A percentile compares a stretch with the other conserved stretches of the same genome.
Evolutionary conservation across 2,113 vertebrate species (phyloP).

Genomic region (Pygathrix nemaeus): DNA sequence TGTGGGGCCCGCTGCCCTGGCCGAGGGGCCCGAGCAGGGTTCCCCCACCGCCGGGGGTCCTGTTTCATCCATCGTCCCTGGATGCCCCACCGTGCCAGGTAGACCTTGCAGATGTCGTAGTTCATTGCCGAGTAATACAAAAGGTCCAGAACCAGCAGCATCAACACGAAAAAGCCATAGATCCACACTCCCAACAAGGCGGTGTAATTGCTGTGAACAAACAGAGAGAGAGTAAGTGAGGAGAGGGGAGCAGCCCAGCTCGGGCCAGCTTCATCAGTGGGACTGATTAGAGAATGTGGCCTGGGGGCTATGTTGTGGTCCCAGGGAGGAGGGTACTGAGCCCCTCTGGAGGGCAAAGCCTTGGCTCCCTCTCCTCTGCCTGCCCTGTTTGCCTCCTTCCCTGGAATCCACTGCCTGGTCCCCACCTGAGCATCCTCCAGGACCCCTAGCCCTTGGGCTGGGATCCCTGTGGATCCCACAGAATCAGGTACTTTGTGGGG

Average conservation of each 20-base stretch:
- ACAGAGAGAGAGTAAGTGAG: background rate
- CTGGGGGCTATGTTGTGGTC: fast-evolving
- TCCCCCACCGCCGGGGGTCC: constrained; percentile 91
- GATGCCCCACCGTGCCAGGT: constrained; percentile 96
- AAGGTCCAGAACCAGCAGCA: constrained; percentile 95
- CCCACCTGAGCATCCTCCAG: too few species aligned
- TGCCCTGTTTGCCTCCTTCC: fast-evolving
- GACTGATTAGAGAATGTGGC: fast-evolving
- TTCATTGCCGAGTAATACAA: constrained; percentile 99
- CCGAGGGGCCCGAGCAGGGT: constrained; percentile 85
- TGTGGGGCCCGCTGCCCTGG: constrained; percentile 82
- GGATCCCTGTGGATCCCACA: fast-evolving
- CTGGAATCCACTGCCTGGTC: background rate
- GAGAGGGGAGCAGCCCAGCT: fast-evolving
- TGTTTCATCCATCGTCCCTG: constrained; percentile 95
- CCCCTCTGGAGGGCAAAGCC: fast-evolving
- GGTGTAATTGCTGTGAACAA: constrained; percentile 93
- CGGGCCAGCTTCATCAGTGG: fast-evolving
- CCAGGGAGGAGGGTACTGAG: background rate
- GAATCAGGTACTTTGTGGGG: background rate
- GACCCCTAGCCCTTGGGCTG: fast-evolving
- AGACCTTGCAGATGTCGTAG: constrained; percentile 95
- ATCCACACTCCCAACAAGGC: constrained; percentile 98
- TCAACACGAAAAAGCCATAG: constrained; percentile 97
- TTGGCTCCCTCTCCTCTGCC: background rate